Evolutionary conservation across 2,797 vertebrate genomes (phyloP).

Genomic region (Cynodonichthys magdalenae): DNA sequence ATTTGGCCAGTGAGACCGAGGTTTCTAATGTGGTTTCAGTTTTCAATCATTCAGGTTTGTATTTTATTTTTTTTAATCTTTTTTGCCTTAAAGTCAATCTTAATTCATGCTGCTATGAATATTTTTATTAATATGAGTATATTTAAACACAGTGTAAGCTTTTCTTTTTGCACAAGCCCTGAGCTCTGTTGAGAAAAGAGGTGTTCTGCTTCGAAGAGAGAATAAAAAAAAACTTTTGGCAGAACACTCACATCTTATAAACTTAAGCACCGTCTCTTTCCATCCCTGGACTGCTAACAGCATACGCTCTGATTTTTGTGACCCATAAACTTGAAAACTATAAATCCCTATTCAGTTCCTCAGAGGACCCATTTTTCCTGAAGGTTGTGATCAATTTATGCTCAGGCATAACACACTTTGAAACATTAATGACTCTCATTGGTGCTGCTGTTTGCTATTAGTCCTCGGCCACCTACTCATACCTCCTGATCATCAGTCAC

Average conservation of each 20-base stretch:
- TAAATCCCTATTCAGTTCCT: conserved; percentile 25
- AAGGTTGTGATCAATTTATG: conserved; percentile 29
- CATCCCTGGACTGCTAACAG: conserved; percentile 53
- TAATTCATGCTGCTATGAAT: conserved; percentile 19
- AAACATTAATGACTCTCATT: conserved; percentile 13
- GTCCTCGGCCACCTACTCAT: conserved; percentile 15
- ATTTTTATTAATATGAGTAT: conserved; percentile 1
- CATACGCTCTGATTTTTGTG: conserved; percentile 42
- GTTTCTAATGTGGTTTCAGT: conserved; percentile 25
- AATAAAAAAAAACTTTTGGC: conserved; percentile 62
- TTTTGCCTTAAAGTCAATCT: conserved; percentile 17
- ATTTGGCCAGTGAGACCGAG: conserved; percentile 7
- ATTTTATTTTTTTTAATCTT: conserved; percentile 7
- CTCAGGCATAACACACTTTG: conserved; percentile 15
- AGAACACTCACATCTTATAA: conserved; percentile 62
- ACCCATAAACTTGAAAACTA: conserved; percentile 46
- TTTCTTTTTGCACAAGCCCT: conserved; percentile 20
- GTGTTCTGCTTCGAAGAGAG: conserved; percentile 53
- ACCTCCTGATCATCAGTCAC: conserved; percentile 49
- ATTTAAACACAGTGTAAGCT: conserved; percentile 14
- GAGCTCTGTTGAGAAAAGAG: conserved; percentile 53
- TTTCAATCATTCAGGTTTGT: conserved; percentile 31
- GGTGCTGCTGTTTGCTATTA: conserved; percentile 12
- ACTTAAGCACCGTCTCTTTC: conserved; percentile 53
- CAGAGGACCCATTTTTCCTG: conserved; percentile 17